Evolutionary conservation across 2,888 invertebrate genomes (phyloP).

Genomic region (Crioceris asparagi): DNA sequence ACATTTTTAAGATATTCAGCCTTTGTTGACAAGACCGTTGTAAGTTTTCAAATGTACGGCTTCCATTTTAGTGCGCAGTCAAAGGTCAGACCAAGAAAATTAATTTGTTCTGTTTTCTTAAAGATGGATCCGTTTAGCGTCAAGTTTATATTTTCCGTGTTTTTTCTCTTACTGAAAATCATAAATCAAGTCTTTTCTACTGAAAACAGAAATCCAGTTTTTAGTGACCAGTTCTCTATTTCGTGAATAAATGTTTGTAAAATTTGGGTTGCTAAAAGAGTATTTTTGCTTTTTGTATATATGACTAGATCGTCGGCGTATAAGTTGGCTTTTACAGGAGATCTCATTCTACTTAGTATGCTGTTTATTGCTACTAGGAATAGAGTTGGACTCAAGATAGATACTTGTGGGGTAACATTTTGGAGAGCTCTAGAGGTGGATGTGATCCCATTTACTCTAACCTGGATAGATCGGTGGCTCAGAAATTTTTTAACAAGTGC

Average conservation of each 20-base stretch:
- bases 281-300: too few species aligned
- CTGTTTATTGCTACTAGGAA: neutral
- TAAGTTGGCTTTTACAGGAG: neutral
- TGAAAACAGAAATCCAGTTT: too few species aligned
- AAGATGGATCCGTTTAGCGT: neutral
- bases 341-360: neutral
- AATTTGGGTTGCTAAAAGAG: neutral
- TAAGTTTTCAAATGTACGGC: neutral
- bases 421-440: too few species aligned
- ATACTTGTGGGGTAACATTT: too few species aligned
- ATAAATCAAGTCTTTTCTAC: neutral
- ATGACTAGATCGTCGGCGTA: too few species aligned
- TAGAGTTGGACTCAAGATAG: too few species aligned
- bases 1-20: conserved; percentile 3
- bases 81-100: conserved; percentile 4
- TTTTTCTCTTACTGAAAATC: neutral
- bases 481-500: too few species aligned
- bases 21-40: neutral
- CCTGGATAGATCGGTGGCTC: too few species aligned
- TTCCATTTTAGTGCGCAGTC: conserved; percentile 5
- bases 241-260: neutral
- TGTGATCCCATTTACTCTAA: too few species aligned
- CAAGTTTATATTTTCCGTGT: neutral
- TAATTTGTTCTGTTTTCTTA: neutral
- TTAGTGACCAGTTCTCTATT: neutral